These are phyloP conservation scores for Eugnorisma glareosa DNA, from an alignment of 2,888 invertebrate species.

Conservation along the genomic window DNA sequence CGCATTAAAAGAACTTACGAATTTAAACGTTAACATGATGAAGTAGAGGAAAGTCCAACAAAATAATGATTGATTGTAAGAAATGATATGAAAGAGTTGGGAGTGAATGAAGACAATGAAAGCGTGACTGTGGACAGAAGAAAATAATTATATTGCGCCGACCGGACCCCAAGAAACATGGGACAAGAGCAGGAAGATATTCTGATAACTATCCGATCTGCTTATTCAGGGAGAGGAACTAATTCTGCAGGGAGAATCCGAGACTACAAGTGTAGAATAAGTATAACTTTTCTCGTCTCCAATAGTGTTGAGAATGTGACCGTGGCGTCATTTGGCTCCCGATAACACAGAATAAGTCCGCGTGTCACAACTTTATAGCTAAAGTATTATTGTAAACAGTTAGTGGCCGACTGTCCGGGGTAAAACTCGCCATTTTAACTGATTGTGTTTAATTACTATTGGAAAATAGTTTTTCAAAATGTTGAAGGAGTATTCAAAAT, in stretches of 20 bases:
- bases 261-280: too few relatives aligned
- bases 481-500: slow-evolving; percentile 41
- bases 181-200: not conserved
- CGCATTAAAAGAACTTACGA: not conserved
- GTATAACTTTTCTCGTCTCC: not conserved
- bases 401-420: slow-evolving; percentile 52
- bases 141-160: not conserved
- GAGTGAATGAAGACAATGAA: not conserved
- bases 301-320: slow-evolving; percentile 15
- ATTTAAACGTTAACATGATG: too few relatives aligned
- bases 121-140: not conserved
- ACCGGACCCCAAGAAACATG: not conserved
- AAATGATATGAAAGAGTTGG: not conserved
- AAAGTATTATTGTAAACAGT: slow-evolving; percentile 70
- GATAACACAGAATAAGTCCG: slow-evolving; percentile 59
- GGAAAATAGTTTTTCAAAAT: slow-evolving; percentile 33
- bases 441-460: not conserved
- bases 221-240: not conserved
- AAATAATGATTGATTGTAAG: not conserved
- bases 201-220: not conserved
- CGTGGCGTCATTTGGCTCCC: slow-evolving; percentile 31
- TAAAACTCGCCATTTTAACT: slow-evolving; percentile 56
- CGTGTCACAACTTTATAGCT: slow-evolving; percentile 40
- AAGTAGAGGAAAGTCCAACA: too few relatives aligned
- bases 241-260: not conserved